A percentile compares a stretch with the other conserved stretches of the same genome.
phyloP scores from a whole-genome alignment of 2,888 invertebrate genomes.

The Junonia oenone region DNA sequence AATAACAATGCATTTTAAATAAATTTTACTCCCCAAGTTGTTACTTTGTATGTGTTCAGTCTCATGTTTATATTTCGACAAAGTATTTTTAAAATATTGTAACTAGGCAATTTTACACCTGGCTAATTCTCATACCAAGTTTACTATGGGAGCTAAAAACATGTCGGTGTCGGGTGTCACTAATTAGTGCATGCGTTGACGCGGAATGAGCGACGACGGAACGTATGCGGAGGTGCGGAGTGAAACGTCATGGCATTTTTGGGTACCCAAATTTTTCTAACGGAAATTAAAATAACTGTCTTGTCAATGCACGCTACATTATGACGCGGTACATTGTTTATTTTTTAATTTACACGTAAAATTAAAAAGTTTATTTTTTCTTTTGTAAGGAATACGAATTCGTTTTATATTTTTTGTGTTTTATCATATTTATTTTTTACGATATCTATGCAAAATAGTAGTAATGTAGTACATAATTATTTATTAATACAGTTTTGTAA shows the following conservation, averaged over 20 bases:
- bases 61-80: background rate
- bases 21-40: no score
- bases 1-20: no score
- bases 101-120: conserved; percentile 62
- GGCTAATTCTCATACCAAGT: conserved; percentile 49
- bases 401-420: no score
- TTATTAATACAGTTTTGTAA: no score
- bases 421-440: no score
- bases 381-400: no score
- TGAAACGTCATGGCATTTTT: conserved; percentile 42
- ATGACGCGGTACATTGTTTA: no score
- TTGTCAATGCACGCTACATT: background rate
- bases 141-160: conserved; percentile 58
- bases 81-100: conserved; percentile 33
- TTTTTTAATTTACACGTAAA: no score
- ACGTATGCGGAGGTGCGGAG: conserved; percentile 53
- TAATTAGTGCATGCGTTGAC: conserved; percentile 73
- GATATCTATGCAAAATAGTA: no score
- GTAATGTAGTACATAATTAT: no score
- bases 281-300: background rate
- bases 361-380: no score
- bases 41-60: background rate
- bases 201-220: conserved; percentile 61
- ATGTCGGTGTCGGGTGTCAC: conserved; percentile 57
- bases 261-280: conserved; percentile 22